Evolutionary conservation across 2,797 vertebrate species (phyloP), one percentile per base, ranked within the genome.

Genomic region (Hylomyscus alleni): DNA sequence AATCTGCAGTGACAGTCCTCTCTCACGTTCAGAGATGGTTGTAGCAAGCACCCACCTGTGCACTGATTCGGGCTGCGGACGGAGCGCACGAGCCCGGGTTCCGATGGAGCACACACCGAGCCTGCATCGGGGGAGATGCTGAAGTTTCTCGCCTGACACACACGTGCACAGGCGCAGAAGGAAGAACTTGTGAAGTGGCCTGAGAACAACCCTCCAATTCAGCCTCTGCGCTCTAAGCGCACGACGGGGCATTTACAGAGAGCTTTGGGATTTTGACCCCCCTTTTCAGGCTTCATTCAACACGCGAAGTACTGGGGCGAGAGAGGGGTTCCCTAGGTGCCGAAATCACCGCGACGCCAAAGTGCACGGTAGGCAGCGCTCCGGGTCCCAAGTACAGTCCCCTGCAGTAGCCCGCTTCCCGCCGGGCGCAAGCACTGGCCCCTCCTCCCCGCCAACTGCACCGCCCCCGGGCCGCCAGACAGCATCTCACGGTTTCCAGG

Each of bases 401-500:
- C 60, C 34, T 0, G 86, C 50, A 7, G 69, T 95, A 81, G 58
- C 91, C 60, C 1, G 80, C 78, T 65, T 80, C 11, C 87, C 78
- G 62, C 72, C 47, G 26, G 0, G 50, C 11, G 73, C 85, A 75
- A 6, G 73, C 85, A 75, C 96, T 96, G 86, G 77, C 94, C 95
- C 75, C 92, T 56, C n/a, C 31, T 56, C 73, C 62, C 0, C 1
- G 77, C 34, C 77, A 82, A n/a, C 69, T 3, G 73, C 92, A 80
- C 97, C 95, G 80, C 94, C 96, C 91, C 91, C 44, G 12, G 5
- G 17, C 85, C 56, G 2, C 93, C 58, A 9, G 94, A 97, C 92
- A 56, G 98, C 98, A 95, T 97, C 98, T 56, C 67, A 19, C 3
- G 76, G 97, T 98, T 92, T 88, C 97, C 97, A 96, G 86, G 94